Base-by-base conservation (phyloP, 2,888 invertebrate genomes). In the Calliopum simillimum region DNA sequence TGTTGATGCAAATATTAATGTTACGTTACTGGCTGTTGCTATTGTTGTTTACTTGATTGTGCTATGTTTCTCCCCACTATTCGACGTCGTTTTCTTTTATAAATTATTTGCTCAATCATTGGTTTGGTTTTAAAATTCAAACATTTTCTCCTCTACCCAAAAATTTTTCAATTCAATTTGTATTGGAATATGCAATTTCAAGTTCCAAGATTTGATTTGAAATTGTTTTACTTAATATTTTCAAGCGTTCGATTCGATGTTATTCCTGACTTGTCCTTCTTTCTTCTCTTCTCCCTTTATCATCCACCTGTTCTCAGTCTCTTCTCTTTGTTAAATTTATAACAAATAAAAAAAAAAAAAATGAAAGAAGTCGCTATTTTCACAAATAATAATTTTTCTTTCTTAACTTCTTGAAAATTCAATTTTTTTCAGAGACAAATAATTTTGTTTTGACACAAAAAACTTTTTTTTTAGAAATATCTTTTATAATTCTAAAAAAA, bases 371-470 rank as follows among this genome's bases (percentile, higher is more conserved):
- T 64, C 55, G 67, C 62, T 69, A n/a, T 71, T 70, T 72, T 69
- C 70, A 73, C 71, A 71, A 71, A 72, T 68, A 71, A 70, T 71
- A 74, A 72, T 68, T 68, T 71, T 70, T 58, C 62, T 71, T 71
- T 70, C 73, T 72, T 70, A 73, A 72, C 58, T 71, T 72, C 71
- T 64, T 67, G 70, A 70, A 70, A 66, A 73, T 72, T 71, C 46
- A 69, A 71, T 70, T 68, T 72, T 74, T 70, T 66, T 71, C 72
- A 69, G 56, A 72, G 64, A 77, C 75, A 73, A 71, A 11, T 65
- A 74, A 75, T 76, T 77, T 74, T 70, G 68, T 71, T 73, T 72
- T 75, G 77, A 76, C 69, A 55, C 70, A 71, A 61, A 44, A 70
- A 66, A 69, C 14, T 33, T 67, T 16, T 41, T 49, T 56, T 13